Conservation (phyloP, 2,888 invertebrate genomes). For the Limnephilus lunatus region DNA sequence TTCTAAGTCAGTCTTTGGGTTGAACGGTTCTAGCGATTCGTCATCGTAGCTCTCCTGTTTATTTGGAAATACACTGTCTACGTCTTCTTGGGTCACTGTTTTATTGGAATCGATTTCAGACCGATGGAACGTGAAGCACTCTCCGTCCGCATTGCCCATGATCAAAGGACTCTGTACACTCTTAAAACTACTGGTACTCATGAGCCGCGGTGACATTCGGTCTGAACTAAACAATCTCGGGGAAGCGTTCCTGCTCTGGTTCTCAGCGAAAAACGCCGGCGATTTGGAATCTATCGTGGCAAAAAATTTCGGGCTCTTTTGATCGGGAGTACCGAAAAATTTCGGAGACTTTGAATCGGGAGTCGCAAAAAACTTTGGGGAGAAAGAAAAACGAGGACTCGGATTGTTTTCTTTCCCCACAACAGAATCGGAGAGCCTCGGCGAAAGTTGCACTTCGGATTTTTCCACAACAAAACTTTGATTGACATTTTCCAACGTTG, state of each 20-base stretch:
- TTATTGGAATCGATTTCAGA: constrained; percentile 33
- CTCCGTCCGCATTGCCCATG: constrained; percentile 53
- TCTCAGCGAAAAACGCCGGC: constrained; percentile 68
- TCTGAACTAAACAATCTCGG: constrained; percentile 76
- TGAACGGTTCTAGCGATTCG: constrained; percentile 10
- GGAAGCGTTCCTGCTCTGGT: constrained; percentile 69
- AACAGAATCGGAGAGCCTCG: constrained; percentile 72
- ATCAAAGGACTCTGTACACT: constrained; percentile 60
- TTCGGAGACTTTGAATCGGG: constrained; percentile 62
- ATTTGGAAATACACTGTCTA: constrained; percentile 56
- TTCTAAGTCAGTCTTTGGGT: constrained; percentile 62
- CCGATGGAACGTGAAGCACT: constrained; percentile 60
- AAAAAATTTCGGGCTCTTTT: constrained; percentile 60
- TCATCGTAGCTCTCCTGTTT: constrained; percentile 5
- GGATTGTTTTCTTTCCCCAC: constrained; percentile 74
- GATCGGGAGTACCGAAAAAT: constrained; percentile 61
- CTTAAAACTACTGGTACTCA: constrained; percentile 54
- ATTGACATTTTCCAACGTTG: constrained; percentile 51
- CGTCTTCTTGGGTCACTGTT: constrained; percentile 37
- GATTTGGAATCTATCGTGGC: constrained; percentile 64
- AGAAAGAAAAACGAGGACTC: constrained; percentile 74
- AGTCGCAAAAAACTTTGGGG: constrained; percentile 70
- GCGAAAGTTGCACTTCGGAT: constrained; percentile 74
- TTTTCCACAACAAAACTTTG: constrained; percentile 67
- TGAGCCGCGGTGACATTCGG: constrained; percentile 58